Base-by-base conservation (phyloP, 2,797 vertebrate genomes). In the Coccyzus lansbergi region DNA sequence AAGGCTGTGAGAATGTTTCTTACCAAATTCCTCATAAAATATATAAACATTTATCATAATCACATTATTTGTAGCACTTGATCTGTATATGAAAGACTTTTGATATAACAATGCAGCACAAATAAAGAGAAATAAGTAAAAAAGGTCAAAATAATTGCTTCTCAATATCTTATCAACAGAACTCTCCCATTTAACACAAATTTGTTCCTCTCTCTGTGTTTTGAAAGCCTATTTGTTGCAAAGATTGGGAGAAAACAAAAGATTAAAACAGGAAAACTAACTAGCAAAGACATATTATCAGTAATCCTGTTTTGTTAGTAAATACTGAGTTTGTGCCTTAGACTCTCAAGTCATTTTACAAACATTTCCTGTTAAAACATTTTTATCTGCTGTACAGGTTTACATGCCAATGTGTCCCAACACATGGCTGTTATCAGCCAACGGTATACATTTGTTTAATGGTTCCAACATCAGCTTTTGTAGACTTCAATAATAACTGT, bases 281-380 rank as follows among this genome's bases (percentile, higher is more conserved):
- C 36, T 52, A 17, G 22, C 71, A 77, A 69, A 92, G 38, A 52
- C 6, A 29, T n/a, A 72, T 67, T 67, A 76, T 34, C 46, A 38
- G 22, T 55, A 75, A 68, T 60, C 26, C 28, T 33, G 26, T 64
- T 91, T 91, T 58, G 11, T 67, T 48, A 58, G 64, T 44, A 91
- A 96, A 91, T 85, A 94, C 64, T 77, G 11, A 14, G 2, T 85
- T 67, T 72, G 7, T 88, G 65, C 24, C n/a, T 29, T 53, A 80
- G 46, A 80, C 9, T 70, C 9, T 53, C 28, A 80, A 87, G 79
- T 48, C 71, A 60, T 87, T 94, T 87, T 75, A 78, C 42, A 95
- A 96, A 93, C 46, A 96, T 42, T 68, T 85, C 52, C 79, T 85
- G 86, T 68, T 93, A 74, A 90, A 94, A 83, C 13, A 85, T 56